Evolutionary conservation across 2,113 vertebrate species (phyloP).

Genomic region (Meleagris gallopavo): DNA sequence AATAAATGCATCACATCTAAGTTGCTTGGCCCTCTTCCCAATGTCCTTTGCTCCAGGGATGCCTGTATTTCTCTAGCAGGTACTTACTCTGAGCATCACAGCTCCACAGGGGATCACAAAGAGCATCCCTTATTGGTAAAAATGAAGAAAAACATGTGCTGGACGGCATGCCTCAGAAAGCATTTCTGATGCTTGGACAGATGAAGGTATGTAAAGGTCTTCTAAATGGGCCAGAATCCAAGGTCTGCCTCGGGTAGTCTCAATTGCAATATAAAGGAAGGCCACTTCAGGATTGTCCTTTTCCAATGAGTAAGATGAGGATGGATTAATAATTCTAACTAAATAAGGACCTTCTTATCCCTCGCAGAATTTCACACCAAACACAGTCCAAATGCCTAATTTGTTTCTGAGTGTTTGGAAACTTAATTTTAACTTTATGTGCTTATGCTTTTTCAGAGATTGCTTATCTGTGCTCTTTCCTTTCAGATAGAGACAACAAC

Average conservation of each 20-base stretch:
- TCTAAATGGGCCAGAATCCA: background rate
- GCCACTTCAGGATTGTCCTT: background rate
- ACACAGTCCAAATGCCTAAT: background rate
- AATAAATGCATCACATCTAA: constrained; percentile 48
- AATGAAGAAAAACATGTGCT: background rate
- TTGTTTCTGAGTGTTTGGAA: constrained; percentile 8
- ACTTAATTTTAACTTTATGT: background rate
- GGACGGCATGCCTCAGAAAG: background rate
- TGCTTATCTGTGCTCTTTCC: background rate
- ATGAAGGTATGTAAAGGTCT: background rate
- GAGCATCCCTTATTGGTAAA: constrained; percentile 9
- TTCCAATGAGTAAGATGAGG: background rate
- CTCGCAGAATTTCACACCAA: background rate
- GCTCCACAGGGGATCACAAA: constrained; percentile 28
- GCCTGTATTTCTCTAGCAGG: constrained; percentile 5
- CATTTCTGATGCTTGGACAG: background rate
- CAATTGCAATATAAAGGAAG: background rate
- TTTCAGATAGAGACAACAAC: background rate
- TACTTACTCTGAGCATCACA: constrained; percentile 24
- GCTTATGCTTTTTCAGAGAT: background rate
- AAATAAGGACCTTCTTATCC: background rate
- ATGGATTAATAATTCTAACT: background rate
- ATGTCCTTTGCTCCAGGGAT: constrained; percentile 3
- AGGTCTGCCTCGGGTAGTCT: background rate
- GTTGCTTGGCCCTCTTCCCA: constrained; percentile 50